Conservation (phyloP, 2,797 vertebrate genomes). For the Oryzias sinensis region DNA sequence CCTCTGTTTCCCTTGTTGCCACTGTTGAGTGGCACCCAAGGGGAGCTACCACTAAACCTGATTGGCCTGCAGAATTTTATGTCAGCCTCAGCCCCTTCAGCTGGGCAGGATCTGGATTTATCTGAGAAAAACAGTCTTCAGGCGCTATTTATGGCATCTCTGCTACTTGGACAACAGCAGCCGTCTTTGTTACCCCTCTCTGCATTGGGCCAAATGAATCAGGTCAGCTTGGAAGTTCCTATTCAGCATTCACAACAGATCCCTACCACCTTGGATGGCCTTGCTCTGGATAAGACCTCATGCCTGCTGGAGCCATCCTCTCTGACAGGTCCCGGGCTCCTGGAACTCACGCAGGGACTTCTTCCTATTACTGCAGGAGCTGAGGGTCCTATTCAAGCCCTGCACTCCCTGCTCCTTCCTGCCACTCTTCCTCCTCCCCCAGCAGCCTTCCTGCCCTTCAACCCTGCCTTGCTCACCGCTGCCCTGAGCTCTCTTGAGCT, state of each 20-base stretch:
- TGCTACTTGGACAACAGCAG: constrained; percentile 80
- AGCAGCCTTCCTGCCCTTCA: constrained; percentile 84
- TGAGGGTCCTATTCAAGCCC: constrained; percentile 71
- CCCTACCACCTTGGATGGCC: constrained; percentile 67
- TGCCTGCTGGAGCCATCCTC: constrained; percentile 78
- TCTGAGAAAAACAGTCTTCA: constrained; percentile 77
- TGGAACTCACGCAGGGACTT: constrained; percentile 78
- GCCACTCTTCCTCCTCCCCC: constrained; percentile 72
- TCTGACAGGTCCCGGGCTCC: constrained; percentile 64
- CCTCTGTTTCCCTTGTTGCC: constrained; percentile 74
- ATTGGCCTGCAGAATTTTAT: constrained; percentile 81
- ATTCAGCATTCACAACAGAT: constrained; percentile 79
- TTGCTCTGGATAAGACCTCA: constrained; percentile 73
- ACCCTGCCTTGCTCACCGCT: constrained; percentile 84
- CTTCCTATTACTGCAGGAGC: constrained; percentile 69
- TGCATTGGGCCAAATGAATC: constrained; percentile 74
- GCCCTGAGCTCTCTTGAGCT: constrained; percentile 82
- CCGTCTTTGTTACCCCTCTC: constrained; percentile 75
- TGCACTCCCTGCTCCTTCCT: constrained; percentile 76
- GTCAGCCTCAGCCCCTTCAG: constrained; percentile 69
- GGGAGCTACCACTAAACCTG: constrained; percentile 78
- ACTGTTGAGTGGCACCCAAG: constrained; percentile 74
- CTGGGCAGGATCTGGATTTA: constrained; percentile 75
- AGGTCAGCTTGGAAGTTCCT: constrained; percentile 81
- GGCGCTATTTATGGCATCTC: constrained; percentile 84